These are phyloP conservation scores for Dione vanillae DNA, from an alignment of 2,888 invertebrate species.

Conservation along the genomic window DNA sequence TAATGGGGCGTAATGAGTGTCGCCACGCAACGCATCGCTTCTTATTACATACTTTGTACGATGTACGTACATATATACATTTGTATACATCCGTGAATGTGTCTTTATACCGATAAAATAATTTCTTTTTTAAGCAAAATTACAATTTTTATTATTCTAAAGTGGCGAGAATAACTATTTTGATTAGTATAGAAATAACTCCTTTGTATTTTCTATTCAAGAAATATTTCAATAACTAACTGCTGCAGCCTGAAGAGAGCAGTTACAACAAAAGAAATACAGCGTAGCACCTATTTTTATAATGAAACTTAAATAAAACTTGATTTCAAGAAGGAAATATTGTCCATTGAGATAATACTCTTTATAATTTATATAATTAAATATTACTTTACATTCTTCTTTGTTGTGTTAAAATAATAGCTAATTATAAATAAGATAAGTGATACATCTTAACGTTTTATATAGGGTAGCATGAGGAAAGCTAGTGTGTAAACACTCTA, in stretches of 20 bases:
- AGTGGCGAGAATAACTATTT: neutral
- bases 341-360: neutral
- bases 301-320: conserved; percentile 11
- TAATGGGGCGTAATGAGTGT: conserved; percentile 56
- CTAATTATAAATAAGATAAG: too few species aligned
- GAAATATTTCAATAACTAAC: conserved; percentile 20
- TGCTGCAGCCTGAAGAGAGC: neutral
- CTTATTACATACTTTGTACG: conserved; percentile 18
- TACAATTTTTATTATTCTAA: neutral
- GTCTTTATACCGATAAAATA: neutral
- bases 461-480: too few species aligned
- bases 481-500: too few species aligned
- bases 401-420: neutral
- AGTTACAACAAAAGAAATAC: conserved; percentile 21
- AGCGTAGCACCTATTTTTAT: conserved; percentile 9
- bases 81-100: neutral
- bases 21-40: conserved; percentile 50
- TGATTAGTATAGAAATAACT: conserved; percentile 9
- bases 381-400: neutral
- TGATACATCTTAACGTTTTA: too few species aligned
- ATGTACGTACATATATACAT: neutral
- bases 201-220: conserved; percentile 14
- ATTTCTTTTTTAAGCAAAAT: too few species aligned
- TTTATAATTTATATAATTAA: neutral
- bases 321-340: neutral